Evolutionary conservation across 2,888 invertebrate species (phyloP).

Genomic region (Ethmia dodecea): DNA sequence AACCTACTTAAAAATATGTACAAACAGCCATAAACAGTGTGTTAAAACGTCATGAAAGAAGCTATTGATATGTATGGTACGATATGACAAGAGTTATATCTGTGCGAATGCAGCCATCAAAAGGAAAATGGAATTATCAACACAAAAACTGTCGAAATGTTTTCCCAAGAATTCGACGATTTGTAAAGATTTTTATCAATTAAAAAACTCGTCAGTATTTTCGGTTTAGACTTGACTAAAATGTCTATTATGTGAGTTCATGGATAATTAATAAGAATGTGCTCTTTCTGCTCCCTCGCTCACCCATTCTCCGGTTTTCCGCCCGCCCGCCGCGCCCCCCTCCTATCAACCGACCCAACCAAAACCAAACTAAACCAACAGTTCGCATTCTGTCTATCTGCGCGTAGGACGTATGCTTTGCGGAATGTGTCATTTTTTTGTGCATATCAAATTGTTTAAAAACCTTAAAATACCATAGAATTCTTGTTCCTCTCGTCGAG

Average conservation of each 20-base stretch:
- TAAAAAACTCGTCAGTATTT: conserved; percentile 16
- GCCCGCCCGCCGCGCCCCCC: conserved; percentile 50
- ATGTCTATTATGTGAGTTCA: conserved; percentile 5
- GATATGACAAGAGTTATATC: not conserved
- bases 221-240: conserved; percentile 6
- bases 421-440: conserved; percentile 74
- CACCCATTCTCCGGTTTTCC: conserved; percentile 68
- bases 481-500: conserved; percentile 44
- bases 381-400: conserved; percentile 78
- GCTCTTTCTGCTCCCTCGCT: conserved; percentile 54
- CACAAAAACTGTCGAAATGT: conserved; percentile 22
- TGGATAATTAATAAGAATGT: conserved; percentile 34
- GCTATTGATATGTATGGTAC: too few species aligned
- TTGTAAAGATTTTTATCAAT: not conserved
- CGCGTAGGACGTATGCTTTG: conserved; percentile 67
- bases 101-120: conserved; percentile 2
- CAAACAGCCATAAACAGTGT: too few species aligned
- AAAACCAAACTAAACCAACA: conserved; percentile 65
- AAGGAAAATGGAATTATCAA: conserved; percentile 34
- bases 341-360: conserved; percentile 43
- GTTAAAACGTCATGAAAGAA: too few species aligned
- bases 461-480: conserved; percentile 72
- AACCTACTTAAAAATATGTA: too few species aligned
- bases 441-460: conserved; percentile 69
- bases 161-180: not conserved